These are phyloP conservation scores for Cathartes aura DNA, from an alignment of 2,113 vertebrate species.

Conservation along the genomic window DNA sequence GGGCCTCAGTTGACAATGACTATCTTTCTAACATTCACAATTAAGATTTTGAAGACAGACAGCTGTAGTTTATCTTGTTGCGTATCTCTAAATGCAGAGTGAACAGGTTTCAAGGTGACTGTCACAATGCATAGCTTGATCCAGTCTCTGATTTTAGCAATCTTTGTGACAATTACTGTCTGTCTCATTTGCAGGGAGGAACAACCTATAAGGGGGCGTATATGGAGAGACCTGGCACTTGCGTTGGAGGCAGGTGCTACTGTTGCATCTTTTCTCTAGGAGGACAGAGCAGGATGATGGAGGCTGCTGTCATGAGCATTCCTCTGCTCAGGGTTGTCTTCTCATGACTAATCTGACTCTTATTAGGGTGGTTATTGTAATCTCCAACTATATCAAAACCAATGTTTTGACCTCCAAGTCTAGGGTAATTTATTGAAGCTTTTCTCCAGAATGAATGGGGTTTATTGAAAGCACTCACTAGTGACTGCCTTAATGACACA, in stretches of 20 bases:
- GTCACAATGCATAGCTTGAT: neutral
- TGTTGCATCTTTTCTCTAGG: neutral
- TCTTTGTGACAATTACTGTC: neutral
- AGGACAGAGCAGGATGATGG: neutral
- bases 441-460: neutral
- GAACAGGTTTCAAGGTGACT: neutral
- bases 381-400: neutral
- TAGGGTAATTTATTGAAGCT: neutral
- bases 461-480: neutral
- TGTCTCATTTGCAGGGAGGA: neutral
- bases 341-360: neutral
- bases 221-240: accelerated
- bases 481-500: neutral
- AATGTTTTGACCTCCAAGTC: neutral
- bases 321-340: neutral
- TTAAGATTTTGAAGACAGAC: neutral
- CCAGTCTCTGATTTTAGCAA: neutral
- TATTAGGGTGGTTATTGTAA: neutral
- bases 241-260: neutral
- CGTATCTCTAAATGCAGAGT: neutral
- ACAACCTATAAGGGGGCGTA: accelerated
- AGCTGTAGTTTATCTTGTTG: neutral
- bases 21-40: no score
- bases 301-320: neutral
- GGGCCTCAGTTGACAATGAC: neutral